Evolutionary conservation across 2,888 invertebrate genomes (phyloP), one percentile per base, ranked within the genome.

Genomic region (Tinea trinotella): DNA sequence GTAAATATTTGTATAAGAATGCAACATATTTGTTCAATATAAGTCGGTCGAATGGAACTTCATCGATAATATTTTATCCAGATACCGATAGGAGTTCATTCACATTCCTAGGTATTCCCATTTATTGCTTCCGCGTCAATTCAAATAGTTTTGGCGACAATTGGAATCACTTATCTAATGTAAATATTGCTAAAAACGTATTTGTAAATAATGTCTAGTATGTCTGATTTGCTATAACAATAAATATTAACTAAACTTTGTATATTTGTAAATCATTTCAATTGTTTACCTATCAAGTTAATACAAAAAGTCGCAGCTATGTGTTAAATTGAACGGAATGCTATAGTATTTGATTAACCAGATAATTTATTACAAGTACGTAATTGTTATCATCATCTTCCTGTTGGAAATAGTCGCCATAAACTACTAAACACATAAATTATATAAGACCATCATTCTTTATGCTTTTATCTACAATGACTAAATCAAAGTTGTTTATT

Each of bases 271-370:
- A 65, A 68, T 65, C 64, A 62, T 62, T 66, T 56, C 60, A 64
- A 64, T 62, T 76, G 63, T 80, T 79, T 79, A 71, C 69, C 46
- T 55, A 59, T 56, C 64, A 59, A 65, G 74, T 78, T 76, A 74
- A 72, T 70, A 64, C 66, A 69, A 75, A 74, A 74, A 67, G 56
- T 76, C 66, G 61, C 76, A 64, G 60, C 65, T 59, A 72, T 63
- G 65, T 76, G 76, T 70, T 71, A 75, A 74, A 67, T 68, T 63
- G 66, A 59, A 61, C 61, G 69, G 70, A 68, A 75, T 75, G 68
- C 66, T 58, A 69, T 60, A 62, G 66, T 72, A 64, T 74, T 71
- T 68, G 61, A 57, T 60, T 59, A 62, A 55, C 20, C 50, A 55
- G 44, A 56, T 57, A 44, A 52, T 49, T 54, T 34, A 54, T 54